phyloP scores from a whole-genome alignment of 1,140 invertebrate genomes.

The Rhagoletis pomonella region DNA sequence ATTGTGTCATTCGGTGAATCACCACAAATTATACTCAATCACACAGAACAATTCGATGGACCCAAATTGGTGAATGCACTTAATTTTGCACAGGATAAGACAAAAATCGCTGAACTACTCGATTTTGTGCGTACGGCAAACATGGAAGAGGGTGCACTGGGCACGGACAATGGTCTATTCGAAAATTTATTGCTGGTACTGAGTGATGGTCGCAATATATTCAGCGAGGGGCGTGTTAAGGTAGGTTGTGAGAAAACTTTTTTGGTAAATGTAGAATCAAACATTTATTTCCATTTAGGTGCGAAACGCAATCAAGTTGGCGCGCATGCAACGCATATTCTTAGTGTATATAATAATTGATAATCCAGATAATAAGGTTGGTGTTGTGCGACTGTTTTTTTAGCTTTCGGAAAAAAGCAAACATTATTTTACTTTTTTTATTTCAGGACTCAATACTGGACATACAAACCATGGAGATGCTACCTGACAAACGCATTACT shows the following conservation, averaged over 20 bases:
- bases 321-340: conserved; percentile 89
- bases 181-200: conserved; percentile 93
- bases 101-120: conserved; percentile 86
- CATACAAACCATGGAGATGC: conserved; percentile 86
- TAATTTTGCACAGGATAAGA: conserved; percentile 88
- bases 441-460: conserved; percentile 92
- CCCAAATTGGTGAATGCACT: conserved; percentile 85
- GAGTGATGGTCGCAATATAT: conserved; percentile 95
- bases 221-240: conserved; percentile 88
- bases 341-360: conserved; percentile 97
- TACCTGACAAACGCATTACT: conserved; percentile 77
- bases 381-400: conserved; percentile 55
- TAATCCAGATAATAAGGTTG: conserved; percentile 91
- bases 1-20: conserved; percentile 95
- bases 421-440: not conserved
- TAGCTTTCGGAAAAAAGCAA: not conserved
- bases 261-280: not conserved
- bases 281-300: conserved; percentile 51
- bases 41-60: conserved; percentile 91
- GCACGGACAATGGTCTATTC: conserved; percentile 80
- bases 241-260: conserved; percentile 74
- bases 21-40: conserved; percentile 87
- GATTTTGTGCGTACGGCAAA: conserved; percentile 86
- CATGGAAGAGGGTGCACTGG: conserved; percentile 75
- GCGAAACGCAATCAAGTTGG: conserved; percentile 84